phyloP scores from a whole-genome alignment of 2,113 vertebrate species.

The Pavo muticus region DNA sequence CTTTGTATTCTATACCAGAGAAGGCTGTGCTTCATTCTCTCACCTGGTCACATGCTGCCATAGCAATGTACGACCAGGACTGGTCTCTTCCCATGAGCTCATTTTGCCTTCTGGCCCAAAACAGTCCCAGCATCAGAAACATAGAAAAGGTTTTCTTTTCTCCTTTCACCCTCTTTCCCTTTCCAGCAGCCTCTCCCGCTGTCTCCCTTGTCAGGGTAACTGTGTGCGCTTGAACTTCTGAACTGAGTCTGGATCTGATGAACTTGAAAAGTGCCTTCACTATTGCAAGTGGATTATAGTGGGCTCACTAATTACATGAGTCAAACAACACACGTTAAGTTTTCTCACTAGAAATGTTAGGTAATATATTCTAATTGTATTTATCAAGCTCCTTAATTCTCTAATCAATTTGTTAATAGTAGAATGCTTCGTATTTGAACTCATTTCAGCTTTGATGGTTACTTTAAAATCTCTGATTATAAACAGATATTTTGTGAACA shows the following conservation, averaged over 20 bases:
- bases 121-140: background rate
- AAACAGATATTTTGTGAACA: background rate
- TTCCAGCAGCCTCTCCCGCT: background rate
- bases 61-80: background rate
- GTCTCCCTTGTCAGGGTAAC: rapidly evolving
- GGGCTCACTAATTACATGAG: background rate
- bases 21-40: background rate
- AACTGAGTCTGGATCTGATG: background rate
- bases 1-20: background rate
- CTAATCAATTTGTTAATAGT: background rate
- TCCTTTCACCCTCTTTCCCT: background rate
- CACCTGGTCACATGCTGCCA: background rate
- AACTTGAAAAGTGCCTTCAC: background rate
- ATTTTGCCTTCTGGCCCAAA: background rate
- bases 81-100: background rate
- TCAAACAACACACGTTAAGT: background rate
- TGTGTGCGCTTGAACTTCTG: background rate
- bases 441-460: background rate
- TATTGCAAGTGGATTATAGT: background rate
- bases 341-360: background rate
- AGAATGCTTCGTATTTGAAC: background rate
- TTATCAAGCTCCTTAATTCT: background rate
- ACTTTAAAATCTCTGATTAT: background rate
- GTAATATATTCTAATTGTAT: background rate
- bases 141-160: background rate